These are phyloP conservation scores for Drosophila falleni DNA, from an alignment of 2,888 invertebrate species.

Conservation along the genomic window DNA sequence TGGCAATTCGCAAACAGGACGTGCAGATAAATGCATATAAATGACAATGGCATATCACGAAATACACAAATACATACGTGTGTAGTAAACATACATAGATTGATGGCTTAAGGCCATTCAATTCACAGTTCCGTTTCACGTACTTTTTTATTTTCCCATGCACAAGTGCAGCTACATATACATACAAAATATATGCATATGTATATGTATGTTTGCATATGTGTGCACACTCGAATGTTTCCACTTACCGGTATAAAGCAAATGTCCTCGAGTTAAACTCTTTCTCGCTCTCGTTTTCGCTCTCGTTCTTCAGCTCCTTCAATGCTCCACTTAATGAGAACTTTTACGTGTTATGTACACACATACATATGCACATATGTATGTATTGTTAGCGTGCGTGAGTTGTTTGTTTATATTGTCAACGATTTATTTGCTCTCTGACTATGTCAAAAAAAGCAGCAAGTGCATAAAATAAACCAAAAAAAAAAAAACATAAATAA, in stretches of 20 bases:
- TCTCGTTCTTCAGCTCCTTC: slow-evolving; percentile 38
- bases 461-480: slow-evolving; percentile 47
- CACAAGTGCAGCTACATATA: background rate
- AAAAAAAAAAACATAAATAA: slow-evolving; percentile 30
- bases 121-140: slow-evolving; percentile 2
- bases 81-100: background rate
- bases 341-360: slow-evolving; percentile 35
- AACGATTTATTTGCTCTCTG: slow-evolving; percentile 36
- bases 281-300: slow-evolving; percentile 21
- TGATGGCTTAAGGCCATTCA: background rate
- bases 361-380: background rate
- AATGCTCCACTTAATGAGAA: slow-evolving; percentile 36
- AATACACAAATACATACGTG: background rate
- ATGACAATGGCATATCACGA: slow-evolving; percentile 8
- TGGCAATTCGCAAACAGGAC: background rate
- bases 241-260: slow-evolving; percentile 57
- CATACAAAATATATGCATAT: too few species aligned
- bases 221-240: background rate
- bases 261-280: slow-evolving; percentile 47
- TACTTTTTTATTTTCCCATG: slow-evolving; percentile 9
- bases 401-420: slow-evolving; percentile 33
- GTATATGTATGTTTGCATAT: background rate
- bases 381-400: background rate
- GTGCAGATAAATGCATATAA: background rate
- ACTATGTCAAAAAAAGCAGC: slow-evolving; percentile 34